Conservation (phyloP, 2,797 vertebrate genomes). For the Pteropus rufus region DNA sequence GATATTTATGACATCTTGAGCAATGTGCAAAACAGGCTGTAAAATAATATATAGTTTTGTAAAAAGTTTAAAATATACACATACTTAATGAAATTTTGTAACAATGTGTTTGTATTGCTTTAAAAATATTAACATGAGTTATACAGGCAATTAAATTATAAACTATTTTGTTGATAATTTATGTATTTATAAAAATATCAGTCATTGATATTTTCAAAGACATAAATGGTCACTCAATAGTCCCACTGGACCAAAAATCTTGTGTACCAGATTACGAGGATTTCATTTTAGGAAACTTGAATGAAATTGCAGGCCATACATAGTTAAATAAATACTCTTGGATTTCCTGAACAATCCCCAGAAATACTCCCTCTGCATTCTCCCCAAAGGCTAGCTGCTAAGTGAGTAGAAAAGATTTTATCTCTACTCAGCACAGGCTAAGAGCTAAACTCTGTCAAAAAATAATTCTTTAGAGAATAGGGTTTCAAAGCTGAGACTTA, state of each 20-base stretch:
- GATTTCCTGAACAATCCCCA: neutral
- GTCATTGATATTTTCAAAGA: neutral
- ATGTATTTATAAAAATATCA: neutral
- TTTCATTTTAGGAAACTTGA: constrained; percentile 14
- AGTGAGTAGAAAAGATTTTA: constrained; percentile 28
- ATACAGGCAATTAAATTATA: neutral
- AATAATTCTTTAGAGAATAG: constrained; percentile 22
- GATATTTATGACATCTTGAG: neutral
- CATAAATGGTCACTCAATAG: neutral
- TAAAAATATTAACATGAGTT: neutral
- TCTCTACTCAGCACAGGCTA: constrained; percentile 39
- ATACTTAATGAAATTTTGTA: neutral
- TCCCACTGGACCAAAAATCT: neutral
- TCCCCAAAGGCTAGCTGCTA: neutral
- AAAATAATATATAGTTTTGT: neutral
- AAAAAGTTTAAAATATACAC: neutral
- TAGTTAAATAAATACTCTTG: neutral
- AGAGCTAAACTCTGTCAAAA: constrained; percentile 36
- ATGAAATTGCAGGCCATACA: neutral
- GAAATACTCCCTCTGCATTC: neutral
- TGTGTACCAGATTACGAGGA: neutral
- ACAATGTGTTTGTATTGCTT: neutral
- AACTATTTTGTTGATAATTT: neutral
- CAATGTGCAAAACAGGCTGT: neutral
- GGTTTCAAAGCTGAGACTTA: neutral